Evolutionary conservation across 2,797 vertebrate genomes (phyloP).

Genomic region (Gymnopithys bicolor): DNA sequence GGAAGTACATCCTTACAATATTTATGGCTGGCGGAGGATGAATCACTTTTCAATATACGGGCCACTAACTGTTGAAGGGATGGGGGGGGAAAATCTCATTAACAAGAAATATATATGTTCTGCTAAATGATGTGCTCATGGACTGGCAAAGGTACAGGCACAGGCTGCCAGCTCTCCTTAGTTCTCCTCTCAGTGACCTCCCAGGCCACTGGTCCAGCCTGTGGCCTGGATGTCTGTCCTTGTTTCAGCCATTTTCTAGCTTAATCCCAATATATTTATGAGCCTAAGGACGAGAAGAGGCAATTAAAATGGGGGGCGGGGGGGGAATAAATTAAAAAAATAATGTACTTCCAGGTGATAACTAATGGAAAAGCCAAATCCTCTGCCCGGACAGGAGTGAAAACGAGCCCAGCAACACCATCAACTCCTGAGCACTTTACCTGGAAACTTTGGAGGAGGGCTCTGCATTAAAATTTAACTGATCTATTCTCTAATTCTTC

Average conservation of each 20-base stretch:
- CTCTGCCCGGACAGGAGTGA: neutral
- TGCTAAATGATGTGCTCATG: conserved; percentile 38
- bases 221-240: neutral
- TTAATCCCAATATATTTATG: neutral
- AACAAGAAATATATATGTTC: conserved; percentile 22
- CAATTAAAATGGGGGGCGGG: neutral
- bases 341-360: neutral
- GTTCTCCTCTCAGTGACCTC: neutral
- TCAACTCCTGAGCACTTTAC: conserved; percentile 9
- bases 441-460: conserved; percentile 65
- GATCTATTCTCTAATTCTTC: conserved; percentile 58
- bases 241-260: neutral
- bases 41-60: conserved; percentile 53
- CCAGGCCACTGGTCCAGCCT: neutral
- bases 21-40: conserved; percentile 63
- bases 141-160: neutral
- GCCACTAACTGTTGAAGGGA: conserved; percentile 28
- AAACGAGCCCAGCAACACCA: conserved; percentile 2
- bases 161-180: neutral
- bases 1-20: conserved; percentile 52
- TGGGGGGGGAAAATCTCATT: neutral
- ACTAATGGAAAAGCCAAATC: conserved; percentile 1
- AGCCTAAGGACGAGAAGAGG: neutral
- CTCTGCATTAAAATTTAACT: conserved; percentile 67
- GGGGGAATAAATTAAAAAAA: neutral